Percentiles rank a stretch among this genome's conserved stretches.
These are phyloP conservation scores for Ectemnius cavifrons DNA, from an alignment of 2,888 invertebrate species.

Conservation along the genomic window DNA sequence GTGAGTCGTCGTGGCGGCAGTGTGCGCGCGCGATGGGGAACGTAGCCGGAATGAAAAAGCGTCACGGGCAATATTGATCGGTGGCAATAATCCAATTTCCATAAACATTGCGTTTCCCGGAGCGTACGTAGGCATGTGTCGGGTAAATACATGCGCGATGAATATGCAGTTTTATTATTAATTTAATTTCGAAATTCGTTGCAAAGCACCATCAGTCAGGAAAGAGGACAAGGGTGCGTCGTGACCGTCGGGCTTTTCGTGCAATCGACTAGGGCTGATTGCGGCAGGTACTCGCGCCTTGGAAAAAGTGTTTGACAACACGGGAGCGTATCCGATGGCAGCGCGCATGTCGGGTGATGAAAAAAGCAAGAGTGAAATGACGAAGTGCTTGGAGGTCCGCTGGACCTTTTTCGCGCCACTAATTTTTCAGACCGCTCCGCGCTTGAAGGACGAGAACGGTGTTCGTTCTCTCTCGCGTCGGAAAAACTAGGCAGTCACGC, in stretches of 20 bases:
- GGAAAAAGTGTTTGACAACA: not conserved
- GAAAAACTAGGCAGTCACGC: constrained; percentile 43
- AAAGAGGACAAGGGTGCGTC: not conserved
- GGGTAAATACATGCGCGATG: not conserved
- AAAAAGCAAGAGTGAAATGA: not conserved
- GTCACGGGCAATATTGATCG: no score
- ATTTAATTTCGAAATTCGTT: constrained; percentile 1
- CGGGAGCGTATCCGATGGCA: not conserved
- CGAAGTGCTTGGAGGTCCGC: not conserved
- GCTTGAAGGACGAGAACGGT: not conserved
- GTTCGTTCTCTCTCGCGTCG: constrained; percentile 17
- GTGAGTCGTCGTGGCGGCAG: no score
- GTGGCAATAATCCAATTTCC: no score
- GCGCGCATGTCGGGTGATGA: no score
- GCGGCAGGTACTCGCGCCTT: not conserved
- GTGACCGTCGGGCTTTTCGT: not conserved
- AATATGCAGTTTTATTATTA: constrained; percentile 1
- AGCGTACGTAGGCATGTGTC: not conserved
- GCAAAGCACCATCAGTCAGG: not conserved
- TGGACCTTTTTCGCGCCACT: not conserved
- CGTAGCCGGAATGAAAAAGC: no score
- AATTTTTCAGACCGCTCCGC: constrained; percentile 17
- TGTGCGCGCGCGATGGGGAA: no score
- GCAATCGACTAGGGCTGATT: not conserved
- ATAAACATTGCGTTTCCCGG: no score